Evolutionary conservation across 2,113 vertebrate species (phyloP).

Genomic region (Meleagris gallopavo): DNA sequence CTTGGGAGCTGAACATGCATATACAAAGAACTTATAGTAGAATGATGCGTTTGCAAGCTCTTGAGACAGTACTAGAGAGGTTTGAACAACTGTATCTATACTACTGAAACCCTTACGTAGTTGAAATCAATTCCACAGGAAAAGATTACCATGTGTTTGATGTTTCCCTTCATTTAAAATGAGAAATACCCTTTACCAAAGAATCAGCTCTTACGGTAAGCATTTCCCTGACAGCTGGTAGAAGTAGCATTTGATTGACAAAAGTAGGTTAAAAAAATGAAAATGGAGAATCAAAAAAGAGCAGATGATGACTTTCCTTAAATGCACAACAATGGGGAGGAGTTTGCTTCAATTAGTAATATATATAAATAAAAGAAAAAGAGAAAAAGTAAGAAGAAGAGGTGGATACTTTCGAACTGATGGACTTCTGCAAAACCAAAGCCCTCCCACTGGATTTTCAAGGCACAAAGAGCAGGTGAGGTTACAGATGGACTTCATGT

Average conservation of each 20-base stretch:
- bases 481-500: not conserved
- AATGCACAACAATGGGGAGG: not conserved
- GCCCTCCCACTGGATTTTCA: not conserved
- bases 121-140: not conserved
- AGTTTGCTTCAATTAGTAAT: not conserved
- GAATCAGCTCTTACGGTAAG: not conserved
- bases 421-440: not conserved
- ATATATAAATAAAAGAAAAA: not conserved
- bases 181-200: not conserved
- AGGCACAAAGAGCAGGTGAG: not conserved
- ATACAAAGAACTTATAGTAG: not conserved
- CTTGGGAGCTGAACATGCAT: not conserved
- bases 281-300: not conserved
- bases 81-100: not conserved
- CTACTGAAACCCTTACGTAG: not conserved
- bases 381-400: not conserved
- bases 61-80: not conserved
- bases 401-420: not conserved
- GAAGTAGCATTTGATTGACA: not conserved
- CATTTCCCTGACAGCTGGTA: not conserved
- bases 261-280: not conserved
- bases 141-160: not conserved
- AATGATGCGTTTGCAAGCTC: not conserved
- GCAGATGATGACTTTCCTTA: not conserved
- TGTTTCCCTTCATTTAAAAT: not conserved